Evolutionary conservation across 2,888 invertebrate genomes (phyloP), one percentile per base, ranked within the genome.

Genomic region (Eretmocerus hayati): DNA sequence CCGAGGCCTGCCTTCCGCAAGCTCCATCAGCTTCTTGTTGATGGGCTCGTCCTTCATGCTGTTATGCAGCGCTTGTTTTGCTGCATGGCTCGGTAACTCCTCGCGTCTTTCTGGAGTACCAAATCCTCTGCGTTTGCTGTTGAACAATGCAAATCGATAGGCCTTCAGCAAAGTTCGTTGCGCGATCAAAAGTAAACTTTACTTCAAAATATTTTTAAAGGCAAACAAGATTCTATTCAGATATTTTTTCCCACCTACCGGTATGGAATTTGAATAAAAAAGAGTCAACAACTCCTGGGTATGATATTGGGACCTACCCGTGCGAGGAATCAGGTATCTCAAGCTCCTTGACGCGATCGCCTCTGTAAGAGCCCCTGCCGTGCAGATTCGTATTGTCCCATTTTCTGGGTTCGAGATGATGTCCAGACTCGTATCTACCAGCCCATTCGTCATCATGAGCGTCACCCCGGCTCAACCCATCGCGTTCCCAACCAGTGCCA

Each of bases 1-100:
- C 9, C 67, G 62, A 2, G 66, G 60, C 50, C 67, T 64, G 5
- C 68, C 67, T 47, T 72, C 72, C 0, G 70, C 67, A 3, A 68
- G 57, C 48, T 72, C 72, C 66, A 67, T 70, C 36, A 68, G 52
- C 48, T 72, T 72, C 48, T 72, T 72, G 41, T 67, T 67, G 4
- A 71, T 69, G 3, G 67, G 69, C 46, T 72, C 72, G 35, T 72
- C 72, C 42, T 70, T 69, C 70, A 71, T 71, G 42, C 66, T 70
- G 3, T 66, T 68, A 26, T 70, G 70, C 22, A 71, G 44, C 18
- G 63, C 65, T 48, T 69, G 69, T 43, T 70, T 71, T 1, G 67
- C 58, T 6, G 56, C 57, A 46, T 65, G 66, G 38, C 59, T 55
- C 16, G 61, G 60, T 5, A 57, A 53, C 21, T 71, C 70, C 20